Evolutionary conservation across 2,888 invertebrate species (phyloP).

Genomic region (Allygus modestus): DNA sequence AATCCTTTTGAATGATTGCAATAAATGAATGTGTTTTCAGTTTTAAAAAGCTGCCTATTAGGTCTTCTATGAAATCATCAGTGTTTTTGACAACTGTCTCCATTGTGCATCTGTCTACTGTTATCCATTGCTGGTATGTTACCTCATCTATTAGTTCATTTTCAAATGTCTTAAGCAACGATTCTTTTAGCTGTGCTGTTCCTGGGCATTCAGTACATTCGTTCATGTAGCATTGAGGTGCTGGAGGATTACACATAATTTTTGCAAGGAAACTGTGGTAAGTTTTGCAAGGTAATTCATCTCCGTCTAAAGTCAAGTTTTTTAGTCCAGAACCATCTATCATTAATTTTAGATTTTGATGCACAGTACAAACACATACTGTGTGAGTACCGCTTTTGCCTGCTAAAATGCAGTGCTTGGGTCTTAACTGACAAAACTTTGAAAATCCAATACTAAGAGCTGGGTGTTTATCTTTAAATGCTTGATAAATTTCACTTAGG

Average conservation of each 20-base stretch:
- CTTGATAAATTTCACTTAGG: constrained; percentile 20
- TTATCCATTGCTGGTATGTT: constrained; percentile 46
- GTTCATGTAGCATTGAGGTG: background rate
- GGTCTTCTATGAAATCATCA: constrained; percentile 31
- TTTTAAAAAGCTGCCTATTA: background rate
- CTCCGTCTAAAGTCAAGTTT: background rate
- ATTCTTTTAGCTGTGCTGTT: background rate
- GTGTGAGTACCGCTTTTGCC: constrained; percentile 34
- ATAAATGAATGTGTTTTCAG: constrained; percentile 38
- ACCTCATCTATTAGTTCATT: constrained; percentile 46
- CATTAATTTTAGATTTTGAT: constrained; percentile 42
- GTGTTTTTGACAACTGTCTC: constrained; percentile 35
- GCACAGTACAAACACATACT: constrained; percentile 32
- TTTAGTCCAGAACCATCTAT: constrained; percentile 27
- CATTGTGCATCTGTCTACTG: constrained; percentile 35
- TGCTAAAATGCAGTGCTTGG: background rate
- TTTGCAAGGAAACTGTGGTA: constrained; percentile 7
- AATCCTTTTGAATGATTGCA: background rate
- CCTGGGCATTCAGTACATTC: background rate
- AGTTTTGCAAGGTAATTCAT: background rate
- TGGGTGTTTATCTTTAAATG: constrained; percentile 22
- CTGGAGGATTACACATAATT: background rate
- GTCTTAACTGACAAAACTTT: constrained; percentile 26
- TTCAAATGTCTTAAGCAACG: background rate
- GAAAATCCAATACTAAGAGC: background rate